Base-by-base conservation (phyloP, 1,140 invertebrate genomes). In the Bombus consobrinus region DNA sequence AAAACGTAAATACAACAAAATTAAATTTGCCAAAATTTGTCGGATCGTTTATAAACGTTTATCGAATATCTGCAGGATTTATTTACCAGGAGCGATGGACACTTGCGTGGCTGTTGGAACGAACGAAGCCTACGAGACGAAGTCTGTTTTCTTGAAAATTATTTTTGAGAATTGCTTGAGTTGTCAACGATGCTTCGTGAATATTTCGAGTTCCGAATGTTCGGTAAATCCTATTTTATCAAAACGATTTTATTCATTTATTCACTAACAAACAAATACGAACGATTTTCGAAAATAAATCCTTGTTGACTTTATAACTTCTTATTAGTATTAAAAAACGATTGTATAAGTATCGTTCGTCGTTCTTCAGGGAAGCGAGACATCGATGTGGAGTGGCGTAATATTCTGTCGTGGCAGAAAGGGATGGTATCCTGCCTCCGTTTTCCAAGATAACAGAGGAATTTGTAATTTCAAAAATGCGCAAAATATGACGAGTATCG, bases 391-490 rank as follows among this genome's bases (percentile, higher is more conserved):
- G 96, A 95, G 94, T 88, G 97, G 97, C 64, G 95, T 95, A 34
- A 95, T 97, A 18, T 95, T 96, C 59, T 97, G 97, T 93, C 95
- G 96, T 57, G 95, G 95, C 25, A 94, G 92, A 34, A 91, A 94
- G 74, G 96, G 96, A 41, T 97, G 97, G 96, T 96, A 96, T 89
- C 96, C 96, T 0, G 95, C 96, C 9, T 96, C 96, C 0, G 92
- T 96, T 34, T 97, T 96, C 89, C 92, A 96, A 47, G 95, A 96
- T 39, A 90, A 93, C 53, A 89, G 93, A 83, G 96, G 95, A 32
- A 89, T 93, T 39, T 97, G 96, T 87, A 95, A 95, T 18, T 95
- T 96, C 84, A 80, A 85, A 28, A 88, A 90, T 10, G 87, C 85
- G 15, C 94, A 95, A 85, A 89, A 92, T n/a, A 94, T 95, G 62